These are phyloP conservation scores for Argyrosomus regius DNA, from an alignment of 2,797 vertebrate genomes.

Conservation along the genomic window DNA sequence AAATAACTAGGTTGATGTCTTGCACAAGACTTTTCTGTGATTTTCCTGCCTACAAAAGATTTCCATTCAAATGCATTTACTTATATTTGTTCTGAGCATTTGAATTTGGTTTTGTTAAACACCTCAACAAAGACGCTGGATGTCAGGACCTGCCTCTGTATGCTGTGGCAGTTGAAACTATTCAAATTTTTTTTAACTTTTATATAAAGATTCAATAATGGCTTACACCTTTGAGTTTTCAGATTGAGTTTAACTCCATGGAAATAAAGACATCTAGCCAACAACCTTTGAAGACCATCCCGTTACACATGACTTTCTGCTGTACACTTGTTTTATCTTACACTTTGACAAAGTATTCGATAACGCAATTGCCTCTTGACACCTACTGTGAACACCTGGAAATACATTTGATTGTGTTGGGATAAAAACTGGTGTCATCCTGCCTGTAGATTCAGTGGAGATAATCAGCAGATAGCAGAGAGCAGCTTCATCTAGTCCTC, in stretches of 20 bases:
- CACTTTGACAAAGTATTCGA: not conserved
- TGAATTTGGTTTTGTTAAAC: slow-evolving; percentile 11
- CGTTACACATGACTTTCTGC: not conserved
- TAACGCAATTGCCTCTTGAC: not conserved
- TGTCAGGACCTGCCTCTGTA: not conserved
- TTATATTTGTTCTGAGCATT: slow-evolving; percentile 22
- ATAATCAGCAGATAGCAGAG: slow-evolving; percentile 59
- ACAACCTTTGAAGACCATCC: not conserved
- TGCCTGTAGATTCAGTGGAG: slow-evolving; percentile 39
- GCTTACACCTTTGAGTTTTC: not conserved
- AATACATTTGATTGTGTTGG: slow-evolving; percentile 1
- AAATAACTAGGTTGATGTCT: slow-evolving; percentile 70
- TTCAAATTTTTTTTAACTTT: not conserved
- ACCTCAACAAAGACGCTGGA: not conserved
- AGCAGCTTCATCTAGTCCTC: slow-evolving; percentile 59
- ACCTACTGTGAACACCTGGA: not conserved
- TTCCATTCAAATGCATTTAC: slow-evolving; percentile 31
- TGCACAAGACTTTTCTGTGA: slow-evolving; percentile 66
- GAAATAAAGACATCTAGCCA: not conserved
- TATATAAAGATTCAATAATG: not conserved
- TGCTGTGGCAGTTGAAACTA: not conserved
- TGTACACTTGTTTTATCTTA: not conserved
- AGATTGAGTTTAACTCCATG: not conserved
- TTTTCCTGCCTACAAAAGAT: slow-evolving; percentile 45
- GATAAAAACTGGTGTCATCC: slow-evolving; percentile 39